Percentiles rank a stretch among this genome's conserved stretches.
phyloP scores from a whole-genome alignment of 2,797 vertebrate species.

The Hozukius guyotensis region DNA sequence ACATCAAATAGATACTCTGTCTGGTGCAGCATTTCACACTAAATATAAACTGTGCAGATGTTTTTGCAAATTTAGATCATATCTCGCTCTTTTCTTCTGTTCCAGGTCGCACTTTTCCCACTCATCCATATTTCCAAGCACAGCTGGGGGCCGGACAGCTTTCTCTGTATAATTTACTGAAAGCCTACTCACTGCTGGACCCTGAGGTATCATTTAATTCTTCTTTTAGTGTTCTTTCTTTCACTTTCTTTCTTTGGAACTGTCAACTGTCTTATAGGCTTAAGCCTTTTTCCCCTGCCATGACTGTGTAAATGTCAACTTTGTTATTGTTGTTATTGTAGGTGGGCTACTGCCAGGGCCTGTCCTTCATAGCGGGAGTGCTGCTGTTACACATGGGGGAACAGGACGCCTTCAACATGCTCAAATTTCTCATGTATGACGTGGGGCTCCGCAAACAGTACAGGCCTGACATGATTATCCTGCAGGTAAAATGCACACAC shows the following conservation, averaged over 20 bases:
- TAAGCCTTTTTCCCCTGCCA: neutral
- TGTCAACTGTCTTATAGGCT: conserved; percentile 7
- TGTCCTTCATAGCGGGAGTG: conserved; percentile 96
- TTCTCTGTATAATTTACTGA: conserved; percentile 95
- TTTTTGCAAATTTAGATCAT: conserved; percentile 11
- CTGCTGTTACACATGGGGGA: conserved; percentile 95
- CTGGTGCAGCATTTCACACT: neutral
- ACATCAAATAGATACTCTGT: neutral
- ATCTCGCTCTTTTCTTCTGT: conserved; percentile 37
- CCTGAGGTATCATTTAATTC: conserved; percentile 81
- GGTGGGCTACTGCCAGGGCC: conserved; percentile 97
- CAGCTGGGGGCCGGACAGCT: conserved; percentile 96
- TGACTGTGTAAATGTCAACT: conserved; percentile 1
- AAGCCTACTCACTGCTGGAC: conserved; percentile 97
- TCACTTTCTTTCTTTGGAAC: neutral
- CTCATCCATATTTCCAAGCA: conserved; percentile 96
- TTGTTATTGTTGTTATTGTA: conserved; percentile 49
- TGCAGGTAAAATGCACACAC: conserved; percentile 86
- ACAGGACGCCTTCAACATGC: conserved; percentile 95
- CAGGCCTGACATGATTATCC: conserved; percentile 95
- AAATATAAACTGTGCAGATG: neutral
- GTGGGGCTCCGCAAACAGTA: conserved; percentile 95
- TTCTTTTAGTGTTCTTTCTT: neutral
- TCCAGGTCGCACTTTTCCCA: conserved; percentile 96
- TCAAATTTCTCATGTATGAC: conserved; percentile 97